phyloP scores from a whole-genome alignment of 2,797 vertebrate species.

The Alexandromys oeconomus region DNA sequence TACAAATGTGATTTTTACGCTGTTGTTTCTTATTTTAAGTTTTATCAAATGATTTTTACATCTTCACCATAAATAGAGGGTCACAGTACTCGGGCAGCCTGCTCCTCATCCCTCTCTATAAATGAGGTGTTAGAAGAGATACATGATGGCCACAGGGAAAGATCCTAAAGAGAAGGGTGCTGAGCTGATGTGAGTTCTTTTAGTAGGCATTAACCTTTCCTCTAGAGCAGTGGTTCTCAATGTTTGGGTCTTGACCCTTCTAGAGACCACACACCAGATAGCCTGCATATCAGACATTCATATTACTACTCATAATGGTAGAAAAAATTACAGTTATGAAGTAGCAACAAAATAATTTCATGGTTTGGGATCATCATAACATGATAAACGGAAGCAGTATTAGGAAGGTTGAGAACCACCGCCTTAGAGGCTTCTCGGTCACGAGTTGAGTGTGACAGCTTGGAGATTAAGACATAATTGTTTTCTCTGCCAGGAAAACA shows the following conservation, averaged over 20 bases:
- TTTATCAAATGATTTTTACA: neutral
- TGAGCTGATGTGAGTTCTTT: neutral
- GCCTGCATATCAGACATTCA: neutral
- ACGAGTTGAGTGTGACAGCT: neutral
- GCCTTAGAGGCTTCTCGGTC: neutral
- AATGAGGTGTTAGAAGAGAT: neutral
- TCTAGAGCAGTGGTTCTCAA: neutral
- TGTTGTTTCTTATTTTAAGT: conserved; percentile 4
- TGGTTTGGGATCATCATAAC: neutral
- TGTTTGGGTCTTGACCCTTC: neutral
- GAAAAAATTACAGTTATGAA: neutral
- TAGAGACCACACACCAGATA: neutral
- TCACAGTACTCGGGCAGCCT: neutral
- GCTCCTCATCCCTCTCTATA: neutral
- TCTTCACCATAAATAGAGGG: neutral
- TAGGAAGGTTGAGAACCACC: neutral
- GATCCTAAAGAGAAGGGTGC: neutral
- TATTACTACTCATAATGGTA: neutral
- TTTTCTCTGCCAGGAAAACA: conserved; percentile 1
- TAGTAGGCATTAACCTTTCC: neutral
- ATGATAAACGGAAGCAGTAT: neutral
- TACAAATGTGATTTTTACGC: neutral
- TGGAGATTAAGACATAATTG: neutral
- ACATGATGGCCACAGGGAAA: neutral
- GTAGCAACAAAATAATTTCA: neutral